Evolutionary conservation across 2,113 vertebrate species (phyloP), one percentile per base, ranked within the genome.

Genomic region (Deroptyus accipitrinus): DNA sequence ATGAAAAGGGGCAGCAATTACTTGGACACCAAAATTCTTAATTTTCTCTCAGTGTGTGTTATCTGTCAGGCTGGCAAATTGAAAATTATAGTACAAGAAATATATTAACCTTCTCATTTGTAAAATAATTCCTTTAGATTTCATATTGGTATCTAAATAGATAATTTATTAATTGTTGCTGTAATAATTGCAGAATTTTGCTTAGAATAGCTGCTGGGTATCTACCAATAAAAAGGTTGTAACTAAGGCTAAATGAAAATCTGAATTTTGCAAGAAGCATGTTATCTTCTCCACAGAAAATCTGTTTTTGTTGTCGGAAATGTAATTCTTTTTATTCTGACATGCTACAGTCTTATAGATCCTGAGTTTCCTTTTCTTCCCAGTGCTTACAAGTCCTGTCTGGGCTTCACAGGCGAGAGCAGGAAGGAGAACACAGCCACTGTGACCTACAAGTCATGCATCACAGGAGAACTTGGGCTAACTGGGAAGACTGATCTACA

Each of bases 91-190:
- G 48, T 59, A 68, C 6, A 76, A 75, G 15, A 90, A 78, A 91
- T 94, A 51, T 61, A 95, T 88, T 96, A 96, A 94, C 88, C 10
- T 23, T 18, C 70, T 96, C 66, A 95, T 95, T 97, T 96, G 85
- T 78, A 88, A 68, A 93, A 72, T 92, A 96, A 74, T 96, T 97
- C 31, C 85, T 95, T 95, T 95, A 90, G 88, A 97, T 87, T 82
- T 35, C 6, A 8, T 85, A 95, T 94, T 80, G 87, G 41, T 94
- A 90, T 94, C 86, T 96, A 92, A 94, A 79, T 95, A 91, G 54
- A 86, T 95, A 89, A 94, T 83, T 94, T 84, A 55, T 91, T 96
- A 91, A 84, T 96, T 94, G 46, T 91, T 97, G 74, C 95, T 97
- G 64, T 63, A 90, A 52, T 92, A 61, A 91, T 57, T 95, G 64